Base-by-base conservation (phyloP, 2,113 vertebrate genomes). In the Aviceda subcristata region DNA sequence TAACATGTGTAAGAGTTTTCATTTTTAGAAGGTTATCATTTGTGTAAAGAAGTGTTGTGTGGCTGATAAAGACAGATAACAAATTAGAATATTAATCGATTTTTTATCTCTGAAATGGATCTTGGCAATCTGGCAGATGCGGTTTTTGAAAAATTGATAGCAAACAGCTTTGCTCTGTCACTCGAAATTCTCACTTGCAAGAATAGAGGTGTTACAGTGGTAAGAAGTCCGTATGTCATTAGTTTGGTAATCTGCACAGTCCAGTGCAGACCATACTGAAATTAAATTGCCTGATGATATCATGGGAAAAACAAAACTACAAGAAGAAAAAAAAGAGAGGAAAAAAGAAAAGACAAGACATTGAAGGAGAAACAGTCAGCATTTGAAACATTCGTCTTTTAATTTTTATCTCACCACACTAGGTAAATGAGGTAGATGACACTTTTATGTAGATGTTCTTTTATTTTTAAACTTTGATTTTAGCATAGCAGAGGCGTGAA, bases 11-110 rank as follows among this genome's bases (percentile, higher is more conserved):
- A 78, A 80, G 72, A 86, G 43, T 23, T 76, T 79, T 90, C 17
- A 24, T 78, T 91, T 95, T 94, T 88, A 80, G 94, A 90, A 94
- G 69, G 45, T 96, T 95, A 36, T 94, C 62, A 71, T 94, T 95
- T 97, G 53, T 95, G 76, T 93, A 83, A 85, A 79, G 81, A 97
- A 97, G 95, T 97, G 75, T 53, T 86, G 59, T 87, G 46, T 96
- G 95, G 94, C 59, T 88, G 26, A 94, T 98, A 96, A 98, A 95
- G 97, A 97, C 91, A 96, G 82, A 94, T 97, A 97, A 90, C 48
- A 97, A 97, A 98, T 98, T 94, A 91, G 90, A 98, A 97, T 98
- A 97, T 97, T 97, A 98, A 98, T 97, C 2, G 5, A 90, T 96
- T 97, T 97, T 89, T 80, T 14, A 79, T 96, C 86, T 96, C 85